Conservation (phyloP, 2,797 vertebrate species). For the Dendrocincla tyrannina region DNA sequence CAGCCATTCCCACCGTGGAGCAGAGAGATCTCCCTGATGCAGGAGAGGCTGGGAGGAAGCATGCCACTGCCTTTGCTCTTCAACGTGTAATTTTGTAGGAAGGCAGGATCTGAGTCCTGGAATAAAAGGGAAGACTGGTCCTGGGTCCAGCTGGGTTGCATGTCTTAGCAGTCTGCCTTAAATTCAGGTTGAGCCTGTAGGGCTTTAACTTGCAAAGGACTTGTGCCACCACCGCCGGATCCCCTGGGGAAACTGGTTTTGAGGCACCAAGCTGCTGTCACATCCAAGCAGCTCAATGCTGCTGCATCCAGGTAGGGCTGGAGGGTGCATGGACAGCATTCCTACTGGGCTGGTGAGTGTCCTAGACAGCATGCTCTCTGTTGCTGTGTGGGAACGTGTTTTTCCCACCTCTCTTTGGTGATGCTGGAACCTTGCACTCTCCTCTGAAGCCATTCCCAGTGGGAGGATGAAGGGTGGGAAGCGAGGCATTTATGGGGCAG, state of each 20-base stretch:
- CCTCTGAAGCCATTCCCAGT: background rate
- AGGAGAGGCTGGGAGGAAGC: background rate
- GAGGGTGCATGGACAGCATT: background rate
- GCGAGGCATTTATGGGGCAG: background rate
- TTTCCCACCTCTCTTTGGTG: background rate
- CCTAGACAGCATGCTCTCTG: background rate
- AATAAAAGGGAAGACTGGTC: background rate
- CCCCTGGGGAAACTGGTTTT: background rate
- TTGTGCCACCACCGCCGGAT: background rate
- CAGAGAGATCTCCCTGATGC: background rate
- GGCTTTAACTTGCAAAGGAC: background rate
- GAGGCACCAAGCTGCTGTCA: background rate
- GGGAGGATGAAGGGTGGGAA: background rate
- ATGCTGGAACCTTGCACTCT: background rate
- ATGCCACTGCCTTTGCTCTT: accelerated
- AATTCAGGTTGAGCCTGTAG: background rate
- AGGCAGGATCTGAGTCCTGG: background rate
- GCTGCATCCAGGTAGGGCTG: background rate
- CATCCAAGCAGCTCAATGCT: background rate
- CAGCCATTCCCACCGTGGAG: background rate
- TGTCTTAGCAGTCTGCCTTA: background rate
- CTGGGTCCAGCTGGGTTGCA: background rate
- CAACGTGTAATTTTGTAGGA: background rate
- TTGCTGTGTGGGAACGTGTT: background rate
- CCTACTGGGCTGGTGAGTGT: background rate